Percentiles rank a stretch among this genome's conserved stretches.
Conservation (phyloP, 2,888 invertebrate species). For the Bedellia somnulentella region DNA sequence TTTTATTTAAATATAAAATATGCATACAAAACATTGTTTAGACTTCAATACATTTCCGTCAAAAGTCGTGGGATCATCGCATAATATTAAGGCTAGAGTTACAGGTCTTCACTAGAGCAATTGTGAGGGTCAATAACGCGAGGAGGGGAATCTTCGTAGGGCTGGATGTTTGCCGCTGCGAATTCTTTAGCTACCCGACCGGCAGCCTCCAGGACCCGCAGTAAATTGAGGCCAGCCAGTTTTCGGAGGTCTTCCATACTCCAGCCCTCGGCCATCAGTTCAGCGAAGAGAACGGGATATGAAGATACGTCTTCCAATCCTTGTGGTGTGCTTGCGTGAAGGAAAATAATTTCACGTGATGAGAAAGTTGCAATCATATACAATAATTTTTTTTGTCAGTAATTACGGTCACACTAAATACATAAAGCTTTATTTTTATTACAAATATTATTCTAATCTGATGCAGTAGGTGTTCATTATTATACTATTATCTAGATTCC, state of each 20-base stretch:
- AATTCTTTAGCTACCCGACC: slow-evolving; percentile 75
- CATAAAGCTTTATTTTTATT: too few species aligned
- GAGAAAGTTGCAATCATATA: too few species aligned
- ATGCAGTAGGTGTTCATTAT: too few species aligned
- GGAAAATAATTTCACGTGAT: background rate
- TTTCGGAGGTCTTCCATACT: slow-evolving; percentile 76
- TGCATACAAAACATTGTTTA: background rate
- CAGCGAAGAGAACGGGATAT: slow-evolving; percentile 77
- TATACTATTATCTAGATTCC: too few species aligned
- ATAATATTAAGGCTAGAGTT: slow-evolving; percentile 13
- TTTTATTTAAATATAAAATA: background rate
- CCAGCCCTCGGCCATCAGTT: slow-evolving; percentile 79
- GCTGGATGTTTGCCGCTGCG: slow-evolving; percentile 68
- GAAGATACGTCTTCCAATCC: slow-evolving; percentile 81
- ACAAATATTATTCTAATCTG: too few species aligned
- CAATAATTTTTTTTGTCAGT: too few species aligned
- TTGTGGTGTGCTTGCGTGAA: slow-evolving; percentile 68
- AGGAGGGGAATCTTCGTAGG: slow-evolving; percentile 72
- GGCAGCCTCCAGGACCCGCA: slow-evolving; percentile 71
- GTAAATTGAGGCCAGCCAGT: slow-evolving; percentile 74
- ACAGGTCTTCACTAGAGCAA: slow-evolving; percentile 66
- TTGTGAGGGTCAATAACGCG: slow-evolving; percentile 62
- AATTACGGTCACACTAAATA: too few species aligned
- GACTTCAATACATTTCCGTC: background rate
- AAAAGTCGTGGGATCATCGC: background rate